These are phyloP conservation scores for Apogon talboti DNA, from an alignment of 2,797 vertebrate genomes.

Conservation along the genomic window DNA sequence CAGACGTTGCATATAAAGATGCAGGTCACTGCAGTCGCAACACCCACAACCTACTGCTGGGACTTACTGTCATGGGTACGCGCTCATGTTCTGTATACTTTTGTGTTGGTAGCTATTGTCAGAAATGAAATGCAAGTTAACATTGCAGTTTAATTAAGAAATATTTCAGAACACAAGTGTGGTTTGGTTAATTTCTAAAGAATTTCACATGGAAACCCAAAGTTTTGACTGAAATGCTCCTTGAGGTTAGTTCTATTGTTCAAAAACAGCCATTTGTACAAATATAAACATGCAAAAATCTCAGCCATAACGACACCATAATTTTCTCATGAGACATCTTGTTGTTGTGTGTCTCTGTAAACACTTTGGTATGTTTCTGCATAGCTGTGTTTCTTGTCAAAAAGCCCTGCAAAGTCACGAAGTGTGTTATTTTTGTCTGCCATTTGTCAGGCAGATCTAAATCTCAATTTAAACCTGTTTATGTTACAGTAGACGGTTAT, in stretches of 20 bases:
- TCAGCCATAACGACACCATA: slow-evolving; percentile 15
- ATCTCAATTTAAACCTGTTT: slow-evolving; percentile 54
- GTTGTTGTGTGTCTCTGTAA: slow-evolving; percentile 48
- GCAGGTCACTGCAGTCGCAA: slow-evolving; percentile 79
- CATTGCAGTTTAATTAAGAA: background rate
- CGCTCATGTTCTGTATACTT: background rate
- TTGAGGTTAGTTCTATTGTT: slow-evolving; percentile 28
- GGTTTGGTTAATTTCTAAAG: background rate
- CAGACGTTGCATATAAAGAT: slow-evolving; percentile 67
- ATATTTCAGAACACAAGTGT: background rate
- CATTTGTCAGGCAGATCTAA: slow-evolving; percentile 63
- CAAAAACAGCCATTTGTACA: background rate
- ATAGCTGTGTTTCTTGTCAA: slow-evolving; percentile 33
- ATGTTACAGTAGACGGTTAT: slow-evolving; percentile 37
- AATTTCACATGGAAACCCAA: slow-evolving; percentile 1
- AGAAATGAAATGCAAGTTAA: background rate
- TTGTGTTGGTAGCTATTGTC: background rate
- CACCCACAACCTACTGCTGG: slow-evolving; percentile 81
- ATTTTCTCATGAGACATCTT: slow-evolving; percentile 44
- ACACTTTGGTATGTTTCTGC: slow-evolving; percentile 56
- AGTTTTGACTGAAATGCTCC: background rate
- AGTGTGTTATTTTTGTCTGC: slow-evolving; percentile 54
- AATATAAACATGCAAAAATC: slow-evolving; percentile 14
- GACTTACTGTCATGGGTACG: slow-evolving; percentile 82
- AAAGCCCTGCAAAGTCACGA: slow-evolving; percentile 12